phyloP scores from a whole-genome alignment of 2,888 invertebrate genomes.

The Balanococcus diminutus region DNA sequence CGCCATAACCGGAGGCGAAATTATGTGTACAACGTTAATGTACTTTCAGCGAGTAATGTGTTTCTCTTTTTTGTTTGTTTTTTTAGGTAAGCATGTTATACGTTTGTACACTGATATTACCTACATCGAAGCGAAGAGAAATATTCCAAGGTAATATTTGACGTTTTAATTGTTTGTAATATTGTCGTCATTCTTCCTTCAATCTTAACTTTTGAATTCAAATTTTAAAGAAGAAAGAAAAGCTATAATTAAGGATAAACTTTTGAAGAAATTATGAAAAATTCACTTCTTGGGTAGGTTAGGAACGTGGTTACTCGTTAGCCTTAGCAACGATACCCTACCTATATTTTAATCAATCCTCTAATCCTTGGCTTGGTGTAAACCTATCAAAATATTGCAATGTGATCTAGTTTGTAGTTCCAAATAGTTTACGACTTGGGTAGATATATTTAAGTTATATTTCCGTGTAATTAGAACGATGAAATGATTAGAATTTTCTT shows the following conservation, averaged over 20 bases:
- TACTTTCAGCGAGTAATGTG: not conserved
- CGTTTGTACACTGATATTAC: not conserved
- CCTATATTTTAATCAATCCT: not conserved
- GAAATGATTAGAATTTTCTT: not conserved
- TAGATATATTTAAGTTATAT: not conserved
- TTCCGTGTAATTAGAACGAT: not conserved
- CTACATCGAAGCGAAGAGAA: not conserved
- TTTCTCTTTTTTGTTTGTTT: not conserved
- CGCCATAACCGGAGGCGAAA: not conserved
- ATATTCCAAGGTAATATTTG: not conserved
- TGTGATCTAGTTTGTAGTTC: not conserved
- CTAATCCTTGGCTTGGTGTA: not conserved
- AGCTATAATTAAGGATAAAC: not conserved
- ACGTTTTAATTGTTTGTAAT: not conserved
- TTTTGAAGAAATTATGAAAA: not conserved
- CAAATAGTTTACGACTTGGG: not conserved
- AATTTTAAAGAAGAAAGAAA: not conserved
- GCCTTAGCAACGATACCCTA: constrained; percentile 14
- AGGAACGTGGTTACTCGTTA: not conserved
- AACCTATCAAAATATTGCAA: not conserved
- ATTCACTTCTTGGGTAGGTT: not conserved
- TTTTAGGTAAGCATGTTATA: not conserved
- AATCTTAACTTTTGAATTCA: not conserved
- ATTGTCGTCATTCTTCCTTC: not conserved
- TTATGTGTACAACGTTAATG: not conserved